These are phyloP conservation scores for Perca schrenkii DNA, from an alignment of 2,113 vertebrate genomes.

Conservation along the genomic window DNA sequence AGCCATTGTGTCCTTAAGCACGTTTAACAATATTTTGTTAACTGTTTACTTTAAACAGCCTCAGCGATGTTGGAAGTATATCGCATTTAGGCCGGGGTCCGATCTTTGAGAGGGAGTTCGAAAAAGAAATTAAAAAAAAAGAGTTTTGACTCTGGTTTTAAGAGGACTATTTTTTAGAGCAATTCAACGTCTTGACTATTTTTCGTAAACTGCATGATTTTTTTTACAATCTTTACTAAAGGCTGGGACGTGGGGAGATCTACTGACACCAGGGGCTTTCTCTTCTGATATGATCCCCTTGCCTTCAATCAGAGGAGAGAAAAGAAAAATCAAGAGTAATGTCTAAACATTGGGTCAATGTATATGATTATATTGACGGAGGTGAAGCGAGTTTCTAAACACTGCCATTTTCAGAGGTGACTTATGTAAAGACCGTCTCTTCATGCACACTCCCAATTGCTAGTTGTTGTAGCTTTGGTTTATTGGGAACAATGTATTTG, in stretches of 20 bases:
- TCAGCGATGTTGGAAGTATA: constrained; percentile 65
- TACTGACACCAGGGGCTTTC: constrained; percentile 76
- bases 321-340: constrained; percentile 36
- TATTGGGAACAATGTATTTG: constrained; percentile 80
- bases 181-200: constrained; percentile 81
- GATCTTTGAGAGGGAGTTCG: constrained; percentile 50
- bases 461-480: constrained; percentile 82
- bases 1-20: constrained; percentile 84
- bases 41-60: constrained; percentile 73
- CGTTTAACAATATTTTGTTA: constrained; percentile 74
- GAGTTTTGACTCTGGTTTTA: constrained; percentile 72
- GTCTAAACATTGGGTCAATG: constrained; percentile 55
- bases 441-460: constrained; percentile 78
- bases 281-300: constrained; percentile 76
- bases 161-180: constrained; percentile 81
- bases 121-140: constrained; percentile 1
- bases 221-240: constrained; percentile 83
- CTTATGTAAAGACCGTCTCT: constrained; percentile 69
- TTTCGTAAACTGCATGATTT: constrained; percentile 86
- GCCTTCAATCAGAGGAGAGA: constrained; percentile 81
- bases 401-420: constrained; percentile 86
- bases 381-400: constrained; percentile 80
- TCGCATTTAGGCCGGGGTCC: constrained; percentile 56
- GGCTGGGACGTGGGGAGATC: constrained; percentile 61
- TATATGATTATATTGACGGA: constrained; percentile 38